Evolutionary conservation across 2,797 vertebrate species (phyloP).

Genomic region (Pristis pectinata): DNA sequence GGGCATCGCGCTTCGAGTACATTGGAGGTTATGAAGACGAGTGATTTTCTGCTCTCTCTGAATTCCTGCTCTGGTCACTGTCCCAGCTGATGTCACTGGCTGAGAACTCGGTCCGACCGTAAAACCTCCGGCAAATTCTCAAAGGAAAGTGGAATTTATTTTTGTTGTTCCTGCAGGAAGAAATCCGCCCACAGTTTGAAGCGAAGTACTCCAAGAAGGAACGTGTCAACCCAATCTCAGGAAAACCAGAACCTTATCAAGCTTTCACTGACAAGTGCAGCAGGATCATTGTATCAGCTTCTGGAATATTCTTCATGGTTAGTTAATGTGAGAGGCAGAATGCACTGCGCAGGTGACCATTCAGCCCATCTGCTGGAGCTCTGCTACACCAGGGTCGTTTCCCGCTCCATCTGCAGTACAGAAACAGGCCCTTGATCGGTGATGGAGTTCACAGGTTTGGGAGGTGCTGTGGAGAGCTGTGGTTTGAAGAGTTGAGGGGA

Average conservation of each 20-base stretch:
- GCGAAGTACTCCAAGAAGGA: conserved; percentile 92
- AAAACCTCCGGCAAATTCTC: not conserved
- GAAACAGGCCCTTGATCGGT: not conserved
- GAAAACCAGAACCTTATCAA: conserved; percentile 88
- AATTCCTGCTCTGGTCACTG: not conserved
- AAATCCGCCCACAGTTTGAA: conserved; percentile 88
- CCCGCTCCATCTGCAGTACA: not conserved
- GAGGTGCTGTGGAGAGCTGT: too few relatives aligned
- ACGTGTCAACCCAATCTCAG: conserved; percentile 84
- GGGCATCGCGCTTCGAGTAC: too few relatives aligned
- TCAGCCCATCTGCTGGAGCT: too few relatives aligned
- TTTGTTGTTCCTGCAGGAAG: conserved; percentile 65
- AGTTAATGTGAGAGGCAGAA: conserved; percentile 39
- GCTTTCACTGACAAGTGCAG: conserved; percentile 91
- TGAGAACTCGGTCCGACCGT: not conserved
- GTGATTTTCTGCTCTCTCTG: too few relatives aligned
- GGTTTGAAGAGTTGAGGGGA: too few relatives aligned
- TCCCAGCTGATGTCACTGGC: not conserved
- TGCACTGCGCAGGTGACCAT: too few relatives aligned
- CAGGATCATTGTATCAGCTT: conserved; percentile 83
- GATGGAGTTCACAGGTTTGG: too few relatives aligned
- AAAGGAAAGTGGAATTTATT: conserved; percentile 39
- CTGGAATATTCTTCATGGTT: conserved; percentile 95
- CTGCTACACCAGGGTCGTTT: too few relatives aligned
- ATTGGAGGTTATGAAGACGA: too few relatives aligned